Percentiles rank a stretch among this genome's conserved stretches.
Conservation (phyloP, 2,113 vertebrate genomes). For the Cranoglanis bouderius region DNA sequence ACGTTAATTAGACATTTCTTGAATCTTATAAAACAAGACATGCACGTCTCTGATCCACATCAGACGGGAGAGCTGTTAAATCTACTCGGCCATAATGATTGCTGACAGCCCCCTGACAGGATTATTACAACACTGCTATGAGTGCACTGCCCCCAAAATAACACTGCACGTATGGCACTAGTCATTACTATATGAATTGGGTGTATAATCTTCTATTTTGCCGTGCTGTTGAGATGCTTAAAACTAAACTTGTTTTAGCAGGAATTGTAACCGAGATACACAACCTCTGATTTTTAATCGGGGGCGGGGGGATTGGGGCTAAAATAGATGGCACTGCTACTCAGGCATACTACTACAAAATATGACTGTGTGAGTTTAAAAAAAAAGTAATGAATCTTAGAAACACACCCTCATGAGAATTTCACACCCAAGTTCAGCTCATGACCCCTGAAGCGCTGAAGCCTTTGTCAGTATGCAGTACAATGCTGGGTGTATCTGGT, state of each 20-base stretch:
- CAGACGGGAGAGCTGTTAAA: constrained; percentile 27
- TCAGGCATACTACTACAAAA: neutral
- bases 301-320: neutral
- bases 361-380: neutral
- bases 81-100: constrained; percentile 39
- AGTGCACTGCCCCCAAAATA: constrained; percentile 42
- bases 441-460: constrained; percentile 50
- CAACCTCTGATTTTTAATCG: constrained; percentile 24
- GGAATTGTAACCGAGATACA: constrained; percentile 39
- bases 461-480: constrained; percentile 51
- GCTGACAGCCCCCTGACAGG: constrained; percentile 50
- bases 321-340: constrained; percentile 30
- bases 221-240: constrained; percentile 32
- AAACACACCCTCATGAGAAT: constrained; percentile 43
- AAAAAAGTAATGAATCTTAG: constrained; percentile 48
- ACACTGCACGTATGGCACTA: constrained; percentile 28
- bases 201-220: constrained; percentile 34
- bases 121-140: constrained; percentile 49
- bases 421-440: constrained; percentile 40
- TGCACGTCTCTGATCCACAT: constrained; percentile 17
- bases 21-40: constrained; percentile 35
- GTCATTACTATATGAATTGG: constrained; percentile 43
- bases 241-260: constrained; percentile 48
- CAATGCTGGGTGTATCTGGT: constrained; percentile 36
- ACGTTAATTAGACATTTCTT: constrained; percentile 35